Percentiles rank a stretch among this genome's conserved stretches.
phyloP scores from a whole-genome alignment of 2,113 vertebrate genomes.

The Meleagris gallopavo region DNA sequence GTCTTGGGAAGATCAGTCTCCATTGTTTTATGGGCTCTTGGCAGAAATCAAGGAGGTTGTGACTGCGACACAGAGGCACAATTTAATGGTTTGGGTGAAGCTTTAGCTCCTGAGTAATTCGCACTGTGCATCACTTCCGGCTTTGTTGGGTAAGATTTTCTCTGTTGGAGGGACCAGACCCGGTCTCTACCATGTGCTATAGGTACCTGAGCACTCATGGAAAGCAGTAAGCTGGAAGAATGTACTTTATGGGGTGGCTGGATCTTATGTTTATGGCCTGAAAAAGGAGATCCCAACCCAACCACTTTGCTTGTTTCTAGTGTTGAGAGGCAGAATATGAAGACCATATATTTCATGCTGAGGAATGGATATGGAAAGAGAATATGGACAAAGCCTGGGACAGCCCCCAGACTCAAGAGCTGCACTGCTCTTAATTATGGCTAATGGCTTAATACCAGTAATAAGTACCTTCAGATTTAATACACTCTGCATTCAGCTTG shows the following conservation, averaged over 20 bases:
- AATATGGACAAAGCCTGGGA: background rate
- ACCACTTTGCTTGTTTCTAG: constrained; percentile 12
- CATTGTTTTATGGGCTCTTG: background rate
- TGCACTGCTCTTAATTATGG: background rate
- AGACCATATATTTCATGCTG: background rate
- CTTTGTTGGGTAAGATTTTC: background rate
- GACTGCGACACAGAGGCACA: background rate
- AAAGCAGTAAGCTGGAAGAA: background rate
- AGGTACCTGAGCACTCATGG: background rate
- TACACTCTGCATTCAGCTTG: background rate
- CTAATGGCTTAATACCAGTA: background rate
- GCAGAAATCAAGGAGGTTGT: background rate
- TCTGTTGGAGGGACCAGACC: background rate
- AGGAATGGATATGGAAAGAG: background rate
- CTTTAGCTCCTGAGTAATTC: background rate
- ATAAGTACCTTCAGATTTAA: constrained; percentile 11
- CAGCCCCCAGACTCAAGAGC: background rate
- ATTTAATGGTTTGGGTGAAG: background rate
- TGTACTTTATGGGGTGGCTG: constrained; percentile 13
- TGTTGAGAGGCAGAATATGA: background rate
- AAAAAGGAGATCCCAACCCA: constrained; percentile 18
- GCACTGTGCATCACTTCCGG: fast-evolving
- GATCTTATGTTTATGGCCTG: constrained; percentile 38
- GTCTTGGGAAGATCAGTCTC: background rate
- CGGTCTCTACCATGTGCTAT: fast-evolving